Percentiles rank a stretch among this genome's conserved stretches.
These are phyloP conservation scores for Noctuana brunneofusca DNA, from an alignment of 2,888 invertebrate genomes.

Conservation along the genomic window DNA sequence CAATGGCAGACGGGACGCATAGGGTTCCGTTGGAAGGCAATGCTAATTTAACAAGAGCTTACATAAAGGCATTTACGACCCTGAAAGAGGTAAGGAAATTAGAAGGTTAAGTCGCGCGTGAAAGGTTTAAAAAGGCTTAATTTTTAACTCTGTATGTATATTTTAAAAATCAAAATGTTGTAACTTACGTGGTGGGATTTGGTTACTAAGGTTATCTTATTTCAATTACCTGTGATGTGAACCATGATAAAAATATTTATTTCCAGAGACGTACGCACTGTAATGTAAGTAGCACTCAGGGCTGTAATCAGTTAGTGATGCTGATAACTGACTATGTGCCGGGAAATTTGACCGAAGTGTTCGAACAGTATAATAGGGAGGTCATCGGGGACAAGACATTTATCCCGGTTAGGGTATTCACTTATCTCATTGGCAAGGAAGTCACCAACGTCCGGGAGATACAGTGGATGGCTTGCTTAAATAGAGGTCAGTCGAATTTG, in stretches of 20 bases:
- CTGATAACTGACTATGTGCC: conserved; percentile 97
- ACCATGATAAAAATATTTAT: no score
- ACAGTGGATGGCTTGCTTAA: conserved; percentile 96
- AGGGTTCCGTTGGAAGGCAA: conserved; percentile 88
- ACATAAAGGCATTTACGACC: conserved; percentile 92
- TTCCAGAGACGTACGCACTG: conserved; percentile 61
- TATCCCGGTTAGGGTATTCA: conserved; percentile 95
- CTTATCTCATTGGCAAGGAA: conserved; percentile 97
- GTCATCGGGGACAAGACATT: conserved; percentile 83
- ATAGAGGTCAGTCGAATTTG: conserved; percentile 90
- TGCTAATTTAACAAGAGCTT: conserved; percentile 92
- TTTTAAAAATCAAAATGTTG: no score
- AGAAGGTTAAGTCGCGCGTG: not conserved
- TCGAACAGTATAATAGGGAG: conserved; percentile 90
- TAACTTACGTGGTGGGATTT: no score
- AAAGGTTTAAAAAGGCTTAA: not conserved
- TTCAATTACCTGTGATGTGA: no score
- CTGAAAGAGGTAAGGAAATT: conserved; percentile 85
- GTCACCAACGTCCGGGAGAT: conserved; percentile 94
- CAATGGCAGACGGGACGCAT: conserved; percentile 57
- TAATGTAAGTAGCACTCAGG: conserved; percentile 69
- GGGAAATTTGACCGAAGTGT: conserved; percentile 92
- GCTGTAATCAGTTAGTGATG: conserved; percentile 98
- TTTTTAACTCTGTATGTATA: no score
- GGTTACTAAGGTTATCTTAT: no score